Percentiles rank a stretch among this genome's conserved stretches.
These are phyloP conservation scores for Drosophila ironensis DNA, from an alignment of 1,140 invertebrate species.

Conservation along the genomic window DNA sequence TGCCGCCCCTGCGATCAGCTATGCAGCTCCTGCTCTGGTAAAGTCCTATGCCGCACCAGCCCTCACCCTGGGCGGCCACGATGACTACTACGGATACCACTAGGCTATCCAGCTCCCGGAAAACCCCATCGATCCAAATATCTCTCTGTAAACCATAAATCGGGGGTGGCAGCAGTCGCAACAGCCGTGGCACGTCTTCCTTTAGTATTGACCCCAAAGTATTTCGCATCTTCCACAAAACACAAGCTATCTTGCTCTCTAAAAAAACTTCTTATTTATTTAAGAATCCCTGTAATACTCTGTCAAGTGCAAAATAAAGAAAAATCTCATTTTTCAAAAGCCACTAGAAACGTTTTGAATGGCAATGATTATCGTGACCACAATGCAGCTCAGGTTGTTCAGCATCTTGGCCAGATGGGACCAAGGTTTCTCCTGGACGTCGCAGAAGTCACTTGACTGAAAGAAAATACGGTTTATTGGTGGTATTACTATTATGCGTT, in stretches of 20 bases:
- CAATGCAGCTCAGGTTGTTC: conserved; percentile 56
- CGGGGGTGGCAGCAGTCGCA: conserved; percentile 6
- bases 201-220: conserved; percentile 20
- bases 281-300: conserved; percentile 40
- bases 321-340: conserved; percentile 63
- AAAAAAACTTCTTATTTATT: conserved; percentile 64
- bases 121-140: conserved; percentile 19
- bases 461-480: background rate
- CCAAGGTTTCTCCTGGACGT: conserved; percentile 65
- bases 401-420: conserved; percentile 63
- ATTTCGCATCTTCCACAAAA: conserved; percentile 21
- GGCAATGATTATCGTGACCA: conserved; percentile 36
- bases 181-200: conserved; percentile 54
- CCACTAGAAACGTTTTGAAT: conserved; percentile 7
- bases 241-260: conserved; percentile 16
- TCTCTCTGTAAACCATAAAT: background rate
- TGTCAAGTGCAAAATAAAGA: conserved; percentile 60
- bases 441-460: conserved; percentile 48
- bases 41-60: conserved; percentile 63
- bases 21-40: conserved; percentile 59
- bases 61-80: conserved; percentile 51
- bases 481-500: no score
- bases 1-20: conserved; percentile 60
- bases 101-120: background rate
- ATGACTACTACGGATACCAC: conserved; percentile 50